A percentile compares a stretch with the other conserved stretches of the same genome.
These are phyloP conservation scores for Chymomyza amoena DNA, from an alignment of 2,888 invertebrate genomes.

Conservation along the genomic window DNA sequence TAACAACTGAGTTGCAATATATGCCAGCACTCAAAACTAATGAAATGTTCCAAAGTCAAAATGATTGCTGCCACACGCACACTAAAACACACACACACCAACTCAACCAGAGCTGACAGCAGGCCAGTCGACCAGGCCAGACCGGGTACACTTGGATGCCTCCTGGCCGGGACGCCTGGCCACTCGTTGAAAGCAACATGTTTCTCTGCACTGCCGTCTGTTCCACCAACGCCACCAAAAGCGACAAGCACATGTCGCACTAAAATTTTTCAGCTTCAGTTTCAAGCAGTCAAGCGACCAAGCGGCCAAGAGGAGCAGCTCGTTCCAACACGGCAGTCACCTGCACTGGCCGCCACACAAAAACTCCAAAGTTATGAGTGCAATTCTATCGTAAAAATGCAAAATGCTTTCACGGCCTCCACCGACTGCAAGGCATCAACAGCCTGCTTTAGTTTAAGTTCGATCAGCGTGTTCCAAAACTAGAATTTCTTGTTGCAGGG, in stretches of 20 bases:
- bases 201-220: conserved; percentile 22
- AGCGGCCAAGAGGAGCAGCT: neutral
- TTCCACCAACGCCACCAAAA: conserved; percentile 29
- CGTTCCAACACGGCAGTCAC: conserved; percentile 4
- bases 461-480: conserved; percentile 45
- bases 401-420: conserved; percentile 64
- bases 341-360: conserved; percentile 16
- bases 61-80: conserved; percentile 56
- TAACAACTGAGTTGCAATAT: conserved; percentile 41
- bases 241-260: conserved; percentile 63
- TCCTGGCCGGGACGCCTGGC: neutral
- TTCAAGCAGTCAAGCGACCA: neutral
- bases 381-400: conserved; percentile 73
- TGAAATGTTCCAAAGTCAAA: conserved; percentile 70
- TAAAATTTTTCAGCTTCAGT: conserved; percentile 52
- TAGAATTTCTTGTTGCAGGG: conserved; percentile 65
- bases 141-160: neutral
- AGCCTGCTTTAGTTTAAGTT: conserved; percentile 58
- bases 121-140: neutral
- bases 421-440: conserved; percentile 16
- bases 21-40: conserved; percentile 74
- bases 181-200: conserved; percentile 42
- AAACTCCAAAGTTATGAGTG: conserved; percentile 66
- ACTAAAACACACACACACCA: conserved; percentile 13
- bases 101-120: neutral